Base-by-base conservation (phyloP, 2,888 invertebrate genomes). In the Xanthorhoe designata region DNA sequence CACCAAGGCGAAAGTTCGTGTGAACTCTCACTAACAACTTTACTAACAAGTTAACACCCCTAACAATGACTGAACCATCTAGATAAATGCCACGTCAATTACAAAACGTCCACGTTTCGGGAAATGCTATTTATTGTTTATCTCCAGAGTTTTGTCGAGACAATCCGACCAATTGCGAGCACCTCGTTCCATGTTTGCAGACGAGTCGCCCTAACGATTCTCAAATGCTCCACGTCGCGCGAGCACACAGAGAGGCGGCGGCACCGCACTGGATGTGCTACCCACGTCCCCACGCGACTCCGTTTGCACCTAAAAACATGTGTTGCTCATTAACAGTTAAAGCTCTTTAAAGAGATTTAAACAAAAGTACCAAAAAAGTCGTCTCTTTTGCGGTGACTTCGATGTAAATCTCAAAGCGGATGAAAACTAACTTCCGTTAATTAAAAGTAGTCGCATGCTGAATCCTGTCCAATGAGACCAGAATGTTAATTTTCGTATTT, bases 21-120 rank as follows among this genome's bases (percentile, higher is more conserved):
- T 90, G 85, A 90, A 89, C 88, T 89, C 82, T 81, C 87, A 85
- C 87, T 89, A 91, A 91, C 89, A 87, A 88, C 87, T 91, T 89
- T 84, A 88, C 90, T 90, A 90, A 91, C 91, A 90, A 90, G 85
- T 88, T 90, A 89, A 91, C 90, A 90, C 87, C 87, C 81, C 82
- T 87, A 89, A 91, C 89, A 89, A 92, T 90, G 92, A 92, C 92
- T 91, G 92, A 91, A 89, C 92, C 91, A 92, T 92, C 91, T 87
- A 90, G 87, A 89, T 89, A 88, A 90, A 91, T 90, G 86, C 85
- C 85, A 83, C 82, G 88, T 90, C 91, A 89, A 89, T 91, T 91
- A 88, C 85, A 87, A 90, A 88, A 89, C 90, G 90, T 90, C 87
- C 89, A 88, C 87, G 87, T 91, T 90, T 89, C 86, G 85, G 87